Evolutionary conservation across 2,797 vertebrate genomes (phyloP).

Genomic region (Mycteria americana): DNA sequence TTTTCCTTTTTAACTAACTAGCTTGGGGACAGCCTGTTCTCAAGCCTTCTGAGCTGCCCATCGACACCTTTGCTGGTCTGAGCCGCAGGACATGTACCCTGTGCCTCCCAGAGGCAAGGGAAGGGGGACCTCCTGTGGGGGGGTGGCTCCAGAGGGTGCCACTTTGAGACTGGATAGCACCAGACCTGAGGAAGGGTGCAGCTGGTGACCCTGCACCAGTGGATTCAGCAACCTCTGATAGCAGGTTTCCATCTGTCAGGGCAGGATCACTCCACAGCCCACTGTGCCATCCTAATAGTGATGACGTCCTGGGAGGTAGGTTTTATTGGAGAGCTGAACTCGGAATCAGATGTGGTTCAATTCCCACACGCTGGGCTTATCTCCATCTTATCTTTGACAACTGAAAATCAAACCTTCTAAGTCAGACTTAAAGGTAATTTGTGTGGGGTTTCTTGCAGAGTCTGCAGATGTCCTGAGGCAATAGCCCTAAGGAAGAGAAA

Average conservation of each 20-base stretch:
- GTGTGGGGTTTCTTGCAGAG: neutral
- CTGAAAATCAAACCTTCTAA: neutral
- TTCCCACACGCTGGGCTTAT: neutral
- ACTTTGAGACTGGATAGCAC: neutral
- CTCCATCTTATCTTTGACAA: neutral
- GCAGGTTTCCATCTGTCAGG: neutral
- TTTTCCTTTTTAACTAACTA: neutral
- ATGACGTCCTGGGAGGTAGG: neutral
- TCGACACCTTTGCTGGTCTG: neutral
- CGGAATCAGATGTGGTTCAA: neutral
- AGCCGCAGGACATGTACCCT: neutral
- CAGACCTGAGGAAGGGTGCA: neutral
- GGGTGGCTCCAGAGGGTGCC: neutral
- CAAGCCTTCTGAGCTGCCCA: neutral
- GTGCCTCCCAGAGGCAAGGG: neutral
- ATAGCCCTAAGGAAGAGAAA: neutral
- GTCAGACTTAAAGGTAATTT: neutral
- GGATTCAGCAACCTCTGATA: neutral
- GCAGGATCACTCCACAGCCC: neutral
- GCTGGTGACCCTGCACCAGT: neutral
- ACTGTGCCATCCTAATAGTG: neutral
- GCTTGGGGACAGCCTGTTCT: neutral
- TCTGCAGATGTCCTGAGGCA: neutral
- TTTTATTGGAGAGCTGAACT: neutral
- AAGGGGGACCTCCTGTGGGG: no score